These are phyloP conservation scores for Planococcus citri DNA, from an alignment of 1,140 invertebrate species.

Conservation along the genomic window DNA sequence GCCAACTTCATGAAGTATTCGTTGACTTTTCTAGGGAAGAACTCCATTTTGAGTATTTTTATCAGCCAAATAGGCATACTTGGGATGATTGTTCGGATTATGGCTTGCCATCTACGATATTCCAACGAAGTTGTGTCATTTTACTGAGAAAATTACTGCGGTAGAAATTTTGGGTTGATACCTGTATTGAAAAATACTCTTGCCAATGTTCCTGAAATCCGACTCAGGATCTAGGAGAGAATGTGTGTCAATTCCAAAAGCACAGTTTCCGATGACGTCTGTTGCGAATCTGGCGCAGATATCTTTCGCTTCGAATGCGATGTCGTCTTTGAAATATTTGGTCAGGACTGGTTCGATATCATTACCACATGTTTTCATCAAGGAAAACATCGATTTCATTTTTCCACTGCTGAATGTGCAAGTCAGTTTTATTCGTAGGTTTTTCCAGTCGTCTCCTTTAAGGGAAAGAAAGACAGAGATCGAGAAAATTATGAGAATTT, in stretches of 20 bases:
- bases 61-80: neutral
- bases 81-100: too few species aligned
- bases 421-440: conserved; percentile 33
- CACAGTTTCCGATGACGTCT: conserved; percentile 48
- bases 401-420: conserved; percentile 36
- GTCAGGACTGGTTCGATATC: neutral
- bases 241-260: conserved; percentile 48
- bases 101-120: too few species aligned
- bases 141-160: too few species aligned
- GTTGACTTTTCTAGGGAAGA: conserved; percentile 24
- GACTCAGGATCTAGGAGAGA: conserved; percentile 40
- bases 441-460: conserved; percentile 33
- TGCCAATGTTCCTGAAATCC: conserved; percentile 36
- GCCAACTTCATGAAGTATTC: conserved; percentile 29
- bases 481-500: too few species aligned
- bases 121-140: too few species aligned
- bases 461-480: too few species aligned
- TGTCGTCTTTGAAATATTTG: neutral
- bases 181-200: conserved; percentile 25
- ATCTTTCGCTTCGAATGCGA: conserved; percentile 38
- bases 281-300: conserved; percentile 42
- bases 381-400: conserved; percentile 41
- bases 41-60: conserved; percentile 8
- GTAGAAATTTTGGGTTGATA: too few species aligned
- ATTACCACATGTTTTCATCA: conserved; percentile 33